Evolutionary conservation across 2,797 vertebrate genomes (phyloP), one percentile per base, ranked within the genome.

Genomic region (Acipenser transmontanus): DNA sequence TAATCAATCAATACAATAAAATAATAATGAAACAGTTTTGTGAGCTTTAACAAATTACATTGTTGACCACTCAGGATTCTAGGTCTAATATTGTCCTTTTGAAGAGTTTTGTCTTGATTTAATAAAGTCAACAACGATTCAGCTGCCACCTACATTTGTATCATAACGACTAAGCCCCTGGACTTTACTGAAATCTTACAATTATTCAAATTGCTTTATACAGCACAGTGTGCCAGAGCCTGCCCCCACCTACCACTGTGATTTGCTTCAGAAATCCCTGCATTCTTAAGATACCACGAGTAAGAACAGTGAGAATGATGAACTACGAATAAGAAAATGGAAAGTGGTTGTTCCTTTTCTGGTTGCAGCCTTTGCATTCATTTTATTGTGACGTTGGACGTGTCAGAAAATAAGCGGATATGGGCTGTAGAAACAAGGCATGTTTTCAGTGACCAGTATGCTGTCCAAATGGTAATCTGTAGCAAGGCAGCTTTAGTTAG

Each of bases 371-470:
- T 54, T 54, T 54, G 64, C 64, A 12, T 62, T 59, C 10, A 52
- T 60, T 20, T 20, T 57, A 54, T 60, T 59, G 10, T 47, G 8
- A 51, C 34, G 51, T 66, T n/a, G 47, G 59, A 49, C 49, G 59
- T 7, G 48, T 9, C 64, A 47, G 50, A 52, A 20, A 48, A 48
- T 2, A 4, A 17, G 48, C 12, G 65, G 61, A 66, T 48, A 59
- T 34, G 4, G 34, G 34, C 2, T 34, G 4, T 34, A 10, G 11
- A 34, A 60, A 49, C 61, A n/a, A 48, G 13, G 11, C 50, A 67
- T 70, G 65, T n/a, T 51, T 66, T 70, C 56, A 7, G 9, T 60
- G 20, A 14, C 51, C n/a, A 65, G 69, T 71, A 63, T 67, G 69
- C 68, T 62, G 10, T 50, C 2, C 60, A 17, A 61, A 61, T 8